Evolutionary conservation across 37 sponge, comb jelly and placozoan genomes (phyloP), one percentile per base, ranked within the genome.

Genomic region (Haliclona indistincta): DNA sequence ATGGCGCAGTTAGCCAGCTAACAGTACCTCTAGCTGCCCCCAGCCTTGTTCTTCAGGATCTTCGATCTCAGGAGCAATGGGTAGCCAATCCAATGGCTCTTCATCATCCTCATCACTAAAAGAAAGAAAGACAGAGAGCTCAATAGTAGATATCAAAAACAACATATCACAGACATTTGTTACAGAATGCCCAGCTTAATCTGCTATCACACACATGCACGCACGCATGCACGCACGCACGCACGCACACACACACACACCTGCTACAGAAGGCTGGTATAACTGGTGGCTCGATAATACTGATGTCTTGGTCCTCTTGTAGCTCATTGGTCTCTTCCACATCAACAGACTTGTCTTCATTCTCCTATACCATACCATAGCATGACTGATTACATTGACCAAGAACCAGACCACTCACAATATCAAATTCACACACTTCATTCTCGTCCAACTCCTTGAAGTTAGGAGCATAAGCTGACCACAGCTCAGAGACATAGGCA

Each of bases 391-490:
- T n/a, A n/a, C n/a, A n/a, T n/a, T n/a, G n/a, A n/a, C n/a, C n/a
- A n/a, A n/a, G n/a, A n/a, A n/a, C n/a, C n/a, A n/a, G n/a, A 1
- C 95, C 95, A 33, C 81, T 82, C 70, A 95, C 99, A 39, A 65
- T 82, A 70, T 98, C 99, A 6, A 26, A 38, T 32, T 89, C 93
- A 55, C 92, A 98, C 58, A 92, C 95, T 41, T 88, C 91, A 74
- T 98, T 98, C 71, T 98, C 99, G 6, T 98, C 99, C 51, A 98
- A 82, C 55, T 98, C 99, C 42, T 89, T 92, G 84, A 98, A 98
- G 75, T 98, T 91, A 17, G 99, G 99, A 15, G 99, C 99, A 71
- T 84, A 98, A 51, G 99, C 95, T 84, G 91, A 89, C 99, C 99
- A 98, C 30, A 91, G 90, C 76, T 95, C 98, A 47, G 86, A 86